Conservation (phyloP, 53 echinoderm and acorn worm species). For the Zoroaster sp. region DNA sequence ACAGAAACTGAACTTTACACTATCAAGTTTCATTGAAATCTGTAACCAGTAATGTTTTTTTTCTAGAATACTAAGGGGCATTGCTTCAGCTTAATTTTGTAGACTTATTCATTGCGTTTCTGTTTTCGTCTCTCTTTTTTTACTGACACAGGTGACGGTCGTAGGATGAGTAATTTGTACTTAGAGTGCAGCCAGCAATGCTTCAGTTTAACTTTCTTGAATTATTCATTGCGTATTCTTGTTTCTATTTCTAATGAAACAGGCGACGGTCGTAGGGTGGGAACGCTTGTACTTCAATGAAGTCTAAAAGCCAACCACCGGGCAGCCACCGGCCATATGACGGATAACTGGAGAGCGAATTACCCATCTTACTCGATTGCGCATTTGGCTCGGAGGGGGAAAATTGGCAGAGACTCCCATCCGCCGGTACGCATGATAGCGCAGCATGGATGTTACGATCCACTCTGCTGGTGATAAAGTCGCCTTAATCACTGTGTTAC, state of each 20-base stretch:
- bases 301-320: constrained; percentile 20
- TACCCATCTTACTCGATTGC: constrained; percentile 57
- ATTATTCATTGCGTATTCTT: constrained; percentile 36
- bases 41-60: too few relatives aligned
- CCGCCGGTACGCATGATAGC: background rate
- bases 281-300: background rate
- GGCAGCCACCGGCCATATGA: constrained; percentile 43
- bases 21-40: too few relatives aligned
- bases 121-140: too few relatives aligned
- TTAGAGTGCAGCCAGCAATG: background rate
- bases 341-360: constrained; percentile 41
- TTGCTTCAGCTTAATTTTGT: background rate
- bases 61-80: background rate
- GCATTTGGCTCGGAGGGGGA: constrained; percentile 40
- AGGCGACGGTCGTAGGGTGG: constrained; percentile 19
- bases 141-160: too few relatives aligned
- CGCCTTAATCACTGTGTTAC: constrained; percentile 65
- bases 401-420: background rate
- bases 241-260: background rate
- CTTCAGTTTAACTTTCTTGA: background rate
- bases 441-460: constrained; percentile 42
- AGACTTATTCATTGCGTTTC: background rate
- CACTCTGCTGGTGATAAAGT: constrained; percentile 57
- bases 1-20: too few relatives aligned
- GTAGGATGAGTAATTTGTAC: too few relatives aligned